These are phyloP conservation scores for Trichacis sp. DNA, from an alignment of 2,888 invertebrate genomes.

Conservation along the genomic window DNA sequence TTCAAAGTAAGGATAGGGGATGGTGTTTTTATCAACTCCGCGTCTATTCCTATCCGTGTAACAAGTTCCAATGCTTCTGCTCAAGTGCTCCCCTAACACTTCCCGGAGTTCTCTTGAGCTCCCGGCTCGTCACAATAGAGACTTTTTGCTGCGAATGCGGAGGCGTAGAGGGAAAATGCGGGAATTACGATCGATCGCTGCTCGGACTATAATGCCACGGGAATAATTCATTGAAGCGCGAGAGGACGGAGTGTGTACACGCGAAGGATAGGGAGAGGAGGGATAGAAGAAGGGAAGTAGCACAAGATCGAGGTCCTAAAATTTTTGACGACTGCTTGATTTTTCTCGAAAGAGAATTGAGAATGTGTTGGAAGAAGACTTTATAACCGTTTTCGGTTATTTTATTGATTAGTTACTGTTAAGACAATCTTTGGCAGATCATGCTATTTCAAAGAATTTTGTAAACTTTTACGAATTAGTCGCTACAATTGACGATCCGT, in stretches of 20 bases:
- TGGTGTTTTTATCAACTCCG: slow-evolving; percentile 22
- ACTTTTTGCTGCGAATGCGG: slow-evolving; percentile 23
- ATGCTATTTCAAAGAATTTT: too few species aligned
- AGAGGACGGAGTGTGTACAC: slow-evolving; percentile 12
- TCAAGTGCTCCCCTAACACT: slow-evolving; percentile 23
- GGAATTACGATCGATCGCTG: slow-evolving; percentile 30
- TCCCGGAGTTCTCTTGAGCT: slow-evolving; percentile 13
- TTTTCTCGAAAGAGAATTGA: too few species aligned
- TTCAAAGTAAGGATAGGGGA: slow-evolving; percentile 5
- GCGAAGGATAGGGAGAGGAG: neutral
- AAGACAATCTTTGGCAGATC: too few species aligned
- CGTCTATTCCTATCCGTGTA: slow-evolving; percentile 16
- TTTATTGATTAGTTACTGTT: too few species aligned
- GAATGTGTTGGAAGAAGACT: too few species aligned
- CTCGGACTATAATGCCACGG: slow-evolving; percentile 15
- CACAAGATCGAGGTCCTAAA: too few species aligned
- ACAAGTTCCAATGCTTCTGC: slow-evolving; percentile 29
- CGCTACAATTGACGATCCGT: too few species aligned
- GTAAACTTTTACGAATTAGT: too few species aligned
- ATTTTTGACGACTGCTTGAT: too few species aligned
- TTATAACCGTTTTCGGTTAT: too few species aligned
- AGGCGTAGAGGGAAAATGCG: slow-evolving; percentile 8
- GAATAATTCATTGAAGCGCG: slow-evolving; percentile 20
- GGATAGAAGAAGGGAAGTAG: slow-evolving; percentile 5
- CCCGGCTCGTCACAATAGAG: slow-evolving; percentile 10